These are phyloP conservation scores for Papilio demoleus DNA, from an alignment of 2,888 invertebrate genomes.

Conservation along the genomic window DNA sequence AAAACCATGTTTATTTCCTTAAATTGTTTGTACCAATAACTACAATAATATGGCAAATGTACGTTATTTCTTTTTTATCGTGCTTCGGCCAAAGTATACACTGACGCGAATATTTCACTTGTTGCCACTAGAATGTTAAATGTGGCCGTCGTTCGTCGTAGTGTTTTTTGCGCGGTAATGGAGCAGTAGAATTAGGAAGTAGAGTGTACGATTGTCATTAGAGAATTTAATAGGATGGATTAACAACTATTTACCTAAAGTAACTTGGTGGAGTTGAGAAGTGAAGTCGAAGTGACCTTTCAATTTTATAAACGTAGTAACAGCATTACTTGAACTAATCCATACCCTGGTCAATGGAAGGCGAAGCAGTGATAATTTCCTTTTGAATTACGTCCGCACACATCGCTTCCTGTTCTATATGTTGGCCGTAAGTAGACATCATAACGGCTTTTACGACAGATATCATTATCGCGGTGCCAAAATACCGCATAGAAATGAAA, in stretches of 20 bases:
- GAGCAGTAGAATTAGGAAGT: too few relatives aligned
- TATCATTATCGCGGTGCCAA: conserved; percentile 73
- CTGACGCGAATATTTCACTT: too few relatives aligned
- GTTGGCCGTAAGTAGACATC: conserved; percentile 42
- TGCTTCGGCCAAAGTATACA: too few relatives aligned
- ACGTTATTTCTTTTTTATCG: too few relatives aligned
- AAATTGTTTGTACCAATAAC: not conserved
- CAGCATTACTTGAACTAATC: not conserved
- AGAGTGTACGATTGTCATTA: not conserved
- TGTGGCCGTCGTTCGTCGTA: too few relatives aligned
- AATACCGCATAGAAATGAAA: conserved; percentile 76
- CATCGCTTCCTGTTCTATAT: conserved; percentile 28
- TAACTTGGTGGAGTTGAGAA: not conserved
- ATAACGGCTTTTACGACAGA: conserved; percentile 63
- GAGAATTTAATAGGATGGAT: not conserved
- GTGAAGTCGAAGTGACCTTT: not conserved
- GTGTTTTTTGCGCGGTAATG: too few relatives aligned
- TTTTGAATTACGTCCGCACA: conserved; percentile 2
- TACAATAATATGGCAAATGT: too few relatives aligned
- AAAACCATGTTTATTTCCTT: not conserved
- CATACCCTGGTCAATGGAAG: not conserved
- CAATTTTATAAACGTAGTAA: not conserved
- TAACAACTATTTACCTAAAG: not conserved
- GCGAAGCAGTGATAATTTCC: conserved; percentile 10
- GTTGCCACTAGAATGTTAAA: too few relatives aligned